phyloP scores from a whole-genome alignment of 1,140 invertebrate genomes.

The Panagrolaimus sp. region DNA sequence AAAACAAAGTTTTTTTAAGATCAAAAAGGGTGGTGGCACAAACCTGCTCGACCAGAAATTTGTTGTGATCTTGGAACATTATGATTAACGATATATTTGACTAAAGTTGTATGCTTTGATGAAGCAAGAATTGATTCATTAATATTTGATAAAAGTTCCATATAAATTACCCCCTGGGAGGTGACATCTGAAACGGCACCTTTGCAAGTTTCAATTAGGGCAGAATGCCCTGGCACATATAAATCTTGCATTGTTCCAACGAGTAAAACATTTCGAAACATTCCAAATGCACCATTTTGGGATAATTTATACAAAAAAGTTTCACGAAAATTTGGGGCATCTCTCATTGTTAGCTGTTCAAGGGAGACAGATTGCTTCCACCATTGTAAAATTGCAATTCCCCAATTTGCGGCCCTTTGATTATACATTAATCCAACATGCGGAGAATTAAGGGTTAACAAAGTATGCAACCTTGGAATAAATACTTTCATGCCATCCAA shows the following conservation, averaged over 20 bases:
- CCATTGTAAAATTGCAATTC: conserved; percentile 31
- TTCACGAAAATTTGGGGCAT: conserved; percentile 22
- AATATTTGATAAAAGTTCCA: conserved; percentile 33
- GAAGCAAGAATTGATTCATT: conserved; percentile 38
- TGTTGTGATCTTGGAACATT: conserved; percentile 38
- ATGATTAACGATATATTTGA: conserved; percentile 41
- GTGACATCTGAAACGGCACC: conserved; percentile 30
- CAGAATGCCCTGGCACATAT: conserved; percentile 45
- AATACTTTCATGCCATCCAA: conserved; percentile 24
- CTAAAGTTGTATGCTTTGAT: conserved; percentile 35
- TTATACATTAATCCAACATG: conserved; percentile 35
- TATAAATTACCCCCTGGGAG: conserved; percentile 22
- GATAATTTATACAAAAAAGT: conserved; percentile 28
- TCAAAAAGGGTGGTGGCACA: conserved; percentile 5
- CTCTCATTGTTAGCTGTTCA: conserved; percentile 31
- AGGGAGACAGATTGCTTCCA: conserved; percentile 34
- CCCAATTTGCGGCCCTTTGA: conserved; percentile 35
- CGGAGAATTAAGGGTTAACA: conserved; percentile 31
- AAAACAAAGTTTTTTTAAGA: not conserved
- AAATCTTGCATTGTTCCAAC: conserved; percentile 37
- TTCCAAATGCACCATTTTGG: conserved; percentile 23
- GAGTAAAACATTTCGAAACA: conserved; percentile 29
- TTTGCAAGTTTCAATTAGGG: conserved; percentile 41
- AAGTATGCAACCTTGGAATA: conserved; percentile 25
- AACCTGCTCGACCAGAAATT: conserved; percentile 37